Base-by-base conservation (phyloP, 2,113 vertebrate species). In the Pontoporia blainvillei region DNA sequence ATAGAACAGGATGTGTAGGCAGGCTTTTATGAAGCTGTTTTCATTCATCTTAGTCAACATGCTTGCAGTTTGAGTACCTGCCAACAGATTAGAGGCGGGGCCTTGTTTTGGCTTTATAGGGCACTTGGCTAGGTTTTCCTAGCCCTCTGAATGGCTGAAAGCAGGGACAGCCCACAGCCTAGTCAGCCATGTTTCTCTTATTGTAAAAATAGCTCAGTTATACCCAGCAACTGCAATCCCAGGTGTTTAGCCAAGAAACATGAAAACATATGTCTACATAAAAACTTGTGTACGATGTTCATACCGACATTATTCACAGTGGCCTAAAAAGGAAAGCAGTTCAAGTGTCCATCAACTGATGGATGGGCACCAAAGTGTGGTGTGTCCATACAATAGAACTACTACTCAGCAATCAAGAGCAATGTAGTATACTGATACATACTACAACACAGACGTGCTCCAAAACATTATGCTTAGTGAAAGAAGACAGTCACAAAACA, bases 171-270 rank as follows among this genome's bases (percentile, higher is more conserved):
- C 71, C 31, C 44, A 39, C 36, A 75, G n/a, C 61, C 61, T 76
- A 10, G 34, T 66, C 34, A 31, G 44, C 36, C 49, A 86, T n/a
- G 73, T n/a, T 86, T 86, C 69, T 81, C 41, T 84, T 93, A 73
- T 59, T 96, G 81, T 83, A 72, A 97, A 91, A 94, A 87, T 44
- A 91, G 59, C 39, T 96, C 82, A 54, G 20, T 54, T 18, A 59
- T 69, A 39, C 41, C 36, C 36, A 96, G 46, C 27, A 78, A 62
- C 54, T 62, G 41, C 34, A 78, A 69, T 39, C 20, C 54, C 71
- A 83, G 52, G 10, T 86, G 18, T 90, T 94, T 90, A 91, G 49
- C 88, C 69, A 75, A 85, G 23, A 95, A 67, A 96, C 93, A 86
- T 83, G 39, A 78, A 97, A 95, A 85, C 64, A 49, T 21, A 66